Evolutionary conservation across 1,140 invertebrate genomes (phyloP), one percentile per base, ranked within the genome.

Genomic region (Brachionus paranguensis): DNA sequence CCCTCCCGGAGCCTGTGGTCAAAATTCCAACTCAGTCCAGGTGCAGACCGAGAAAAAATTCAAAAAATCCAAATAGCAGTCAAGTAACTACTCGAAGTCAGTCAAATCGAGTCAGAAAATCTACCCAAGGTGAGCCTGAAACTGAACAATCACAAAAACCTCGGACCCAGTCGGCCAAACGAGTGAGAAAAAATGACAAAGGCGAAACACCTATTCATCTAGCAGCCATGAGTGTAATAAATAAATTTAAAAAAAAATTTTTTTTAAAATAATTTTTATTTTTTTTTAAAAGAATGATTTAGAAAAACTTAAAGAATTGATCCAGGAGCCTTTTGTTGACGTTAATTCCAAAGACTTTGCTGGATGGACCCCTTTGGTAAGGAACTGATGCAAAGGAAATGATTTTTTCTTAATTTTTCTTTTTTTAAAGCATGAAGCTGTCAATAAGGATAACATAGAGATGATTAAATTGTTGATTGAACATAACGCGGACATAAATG

Each of bases 401-500:
- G 2, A 68, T 72, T 29, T 84, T 70, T 41, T 55, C 68, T 41
- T 12, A 20, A 29, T 27, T 45, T 55, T 45, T 50, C 24, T 11
- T 10, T 24, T 37, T 14, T 41, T 65, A n/a, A n/a, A 76, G 72
- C 84, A 85, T 74, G 76, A 78, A 60, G 84, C 85, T 2, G 68
- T 70, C 3, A 78, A 85, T 45, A 84, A 85, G 27, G 64, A 72
- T 12, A 78, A 78, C 29, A 45, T 78, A 12, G 55, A 70, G 27
- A 79, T 85, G 47, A 53, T 84, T 7, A 84, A 83, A 74, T 20
- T 85, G 3, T 17, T 85, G 17, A 37, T 85, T 29, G 50, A 68
- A 24, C 41, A 41, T 7, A 83, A 74, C 12, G 85, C 85, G 3
- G 70, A 85, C 47, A 83, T 85, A 12, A 79, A 85, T 29, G 74